A percentile compares a stretch with the other conserved stretches of the same genome.
Evolutionary conservation across 2,797 vertebrate genomes (phyloP).

Genomic region (Sternotherus odoratus): DNA sequence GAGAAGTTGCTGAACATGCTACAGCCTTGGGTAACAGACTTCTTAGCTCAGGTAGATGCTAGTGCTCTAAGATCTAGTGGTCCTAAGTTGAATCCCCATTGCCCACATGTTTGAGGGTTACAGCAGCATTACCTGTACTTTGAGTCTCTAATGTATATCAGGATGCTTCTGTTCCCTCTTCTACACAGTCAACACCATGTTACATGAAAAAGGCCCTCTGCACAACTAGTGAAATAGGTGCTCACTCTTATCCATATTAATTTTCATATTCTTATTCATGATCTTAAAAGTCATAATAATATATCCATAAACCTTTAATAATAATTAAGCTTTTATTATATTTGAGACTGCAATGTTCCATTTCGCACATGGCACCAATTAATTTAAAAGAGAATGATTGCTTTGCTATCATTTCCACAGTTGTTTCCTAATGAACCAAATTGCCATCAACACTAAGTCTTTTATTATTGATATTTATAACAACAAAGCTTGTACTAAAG

Average conservation of each 20-base stretch:
- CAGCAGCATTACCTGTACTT: background rate
- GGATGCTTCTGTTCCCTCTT: background rate
- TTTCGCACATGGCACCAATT: background rate
- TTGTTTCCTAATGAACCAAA: background rate
- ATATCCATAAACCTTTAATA: background rate
- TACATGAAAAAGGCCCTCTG: background rate
- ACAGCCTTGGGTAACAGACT: background rate
- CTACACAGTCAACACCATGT: background rate
- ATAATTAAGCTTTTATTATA: background rate
- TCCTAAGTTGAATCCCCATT: background rate
- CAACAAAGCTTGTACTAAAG: background rate
- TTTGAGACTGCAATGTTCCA: background rate
- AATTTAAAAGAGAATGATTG: background rate
- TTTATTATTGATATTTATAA: background rate
- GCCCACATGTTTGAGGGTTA: background rate
- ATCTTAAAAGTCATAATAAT: background rate
- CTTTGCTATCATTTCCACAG: background rate
- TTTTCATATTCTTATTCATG: background rate
- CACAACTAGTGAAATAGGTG: background rate
- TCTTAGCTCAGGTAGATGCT: background rate
- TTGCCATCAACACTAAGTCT: background rate
- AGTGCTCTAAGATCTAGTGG: background rate
- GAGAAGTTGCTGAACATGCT: background rate
- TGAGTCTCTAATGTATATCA: background rate
- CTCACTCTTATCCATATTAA: background rate